Evolutionary conservation across 1,140 invertebrate genomes (phyloP).

Genomic region (Ectropis grisescens): DNA sequence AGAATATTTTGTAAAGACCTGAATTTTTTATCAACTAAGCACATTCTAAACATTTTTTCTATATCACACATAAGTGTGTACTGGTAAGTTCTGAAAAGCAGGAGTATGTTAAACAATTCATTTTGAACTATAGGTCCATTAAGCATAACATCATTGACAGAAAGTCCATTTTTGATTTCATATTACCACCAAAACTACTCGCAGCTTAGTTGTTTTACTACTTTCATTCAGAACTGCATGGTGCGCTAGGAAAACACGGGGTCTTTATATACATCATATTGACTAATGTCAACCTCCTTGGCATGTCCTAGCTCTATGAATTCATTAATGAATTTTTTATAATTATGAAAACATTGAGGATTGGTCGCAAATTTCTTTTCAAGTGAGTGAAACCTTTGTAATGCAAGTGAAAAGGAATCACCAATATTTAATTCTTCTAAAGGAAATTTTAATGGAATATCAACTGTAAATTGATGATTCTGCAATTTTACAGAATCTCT

Average conservation of each 20-base stretch:
- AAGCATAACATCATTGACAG: too few species aligned
- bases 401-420: too few species aligned
- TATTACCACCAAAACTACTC: background rate
- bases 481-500: too few species aligned
- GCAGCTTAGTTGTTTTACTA: background rate
- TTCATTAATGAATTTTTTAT: conserved; percentile 17
- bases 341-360: conserved; percentile 1
- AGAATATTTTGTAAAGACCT: background rate
- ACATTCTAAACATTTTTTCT: background rate
- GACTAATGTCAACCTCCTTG: too few species aligned
- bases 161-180: too few species aligned
- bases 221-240: background rate
- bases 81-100: background rate
- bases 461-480: too few species aligned
- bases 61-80: background rate
- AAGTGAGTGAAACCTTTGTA: too few species aligned
- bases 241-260: background rate
- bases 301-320: conserved; percentile 13
- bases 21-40: background rate
- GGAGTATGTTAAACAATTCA: background rate
- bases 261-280: background rate
- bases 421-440: too few species aligned
- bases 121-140: background rate
- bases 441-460: too few species aligned
- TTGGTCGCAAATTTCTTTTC: too few species aligned